Conservation (phyloP, 2,113 vertebrate species). For the Tursiops truncatus region DNA sequence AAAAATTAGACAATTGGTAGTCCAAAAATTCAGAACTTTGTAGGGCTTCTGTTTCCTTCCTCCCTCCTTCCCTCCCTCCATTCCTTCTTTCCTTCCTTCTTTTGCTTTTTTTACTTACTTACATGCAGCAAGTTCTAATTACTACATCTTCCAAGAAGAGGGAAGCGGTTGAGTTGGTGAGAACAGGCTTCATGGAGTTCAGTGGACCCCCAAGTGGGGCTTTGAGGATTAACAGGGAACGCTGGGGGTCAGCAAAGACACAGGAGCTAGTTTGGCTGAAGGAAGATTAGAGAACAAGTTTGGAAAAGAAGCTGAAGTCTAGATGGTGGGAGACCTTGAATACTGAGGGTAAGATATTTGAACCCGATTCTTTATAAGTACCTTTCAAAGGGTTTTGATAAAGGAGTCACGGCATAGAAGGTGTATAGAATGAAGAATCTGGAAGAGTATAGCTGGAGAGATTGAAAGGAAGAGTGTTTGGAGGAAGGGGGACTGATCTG, state of each 20-base stretch:
- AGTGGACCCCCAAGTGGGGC: neutral
- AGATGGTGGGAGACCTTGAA: neutral
- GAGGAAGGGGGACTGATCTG: neutral
- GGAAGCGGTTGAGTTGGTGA: neutral
- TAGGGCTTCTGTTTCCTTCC: neutral
- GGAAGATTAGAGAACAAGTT: neutral
- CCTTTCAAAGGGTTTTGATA: neutral
- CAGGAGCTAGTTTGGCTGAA: neutral
- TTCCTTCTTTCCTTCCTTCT: no score
- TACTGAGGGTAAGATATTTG: neutral
- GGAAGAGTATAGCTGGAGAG: neutral
- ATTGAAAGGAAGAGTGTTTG: neutral
- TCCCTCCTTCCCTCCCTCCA: no score
- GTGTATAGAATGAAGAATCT: neutral
- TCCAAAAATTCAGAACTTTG: neutral
- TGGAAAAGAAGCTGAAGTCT: neutral
- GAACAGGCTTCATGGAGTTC: neutral
- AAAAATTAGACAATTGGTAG: neutral
- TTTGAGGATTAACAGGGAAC: neutral
- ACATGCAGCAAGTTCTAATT: neutral
- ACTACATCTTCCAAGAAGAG: neutral
- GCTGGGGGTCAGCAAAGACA: neutral
- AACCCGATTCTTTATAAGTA: neutral
- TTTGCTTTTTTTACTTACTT: neutral
- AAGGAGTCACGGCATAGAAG: neutral